These are phyloP conservation scores for Engraulis encrasicolus DNA, from an alignment of 2,113 vertebrate species.

Conservation along the genomic window DNA sequence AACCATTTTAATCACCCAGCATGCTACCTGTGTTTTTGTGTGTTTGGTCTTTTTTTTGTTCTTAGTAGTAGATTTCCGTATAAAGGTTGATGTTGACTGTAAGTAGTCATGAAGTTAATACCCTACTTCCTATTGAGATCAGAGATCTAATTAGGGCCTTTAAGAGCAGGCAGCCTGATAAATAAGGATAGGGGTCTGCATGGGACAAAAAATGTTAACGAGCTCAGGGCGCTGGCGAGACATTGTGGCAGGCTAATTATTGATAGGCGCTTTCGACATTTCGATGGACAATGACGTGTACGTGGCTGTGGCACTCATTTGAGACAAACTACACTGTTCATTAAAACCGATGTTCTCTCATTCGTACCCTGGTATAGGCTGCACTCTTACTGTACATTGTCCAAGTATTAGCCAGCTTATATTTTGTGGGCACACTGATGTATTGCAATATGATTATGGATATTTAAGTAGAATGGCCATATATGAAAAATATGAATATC, in stretches of 20 bases:
- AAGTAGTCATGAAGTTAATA: constrained; percentile 27
- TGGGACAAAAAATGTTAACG: constrained; percentile 15
- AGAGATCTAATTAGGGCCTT: constrained; percentile 31
- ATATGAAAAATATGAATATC: background rate
- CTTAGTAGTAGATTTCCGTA: constrained; percentile 8
- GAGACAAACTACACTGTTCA: background rate
- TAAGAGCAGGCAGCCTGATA: constrained; percentile 30
- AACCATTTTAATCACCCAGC: background rate
- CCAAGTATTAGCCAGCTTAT: background rate
- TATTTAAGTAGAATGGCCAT: background rate
- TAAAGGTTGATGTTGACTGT: constrained; percentile 27
- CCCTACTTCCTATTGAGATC: constrained; percentile 35
- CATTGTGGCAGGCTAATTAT: constrained; percentile 13
- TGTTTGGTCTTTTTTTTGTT: background rate
- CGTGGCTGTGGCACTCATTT: background rate
- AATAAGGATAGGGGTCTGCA: constrained; percentile 30
- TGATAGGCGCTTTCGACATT: background rate
- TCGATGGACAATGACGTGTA: constrained; percentile 3
- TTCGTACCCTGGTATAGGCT: background rate
- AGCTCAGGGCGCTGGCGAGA: background rate
- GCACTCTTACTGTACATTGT: background rate
- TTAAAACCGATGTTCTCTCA: background rate
- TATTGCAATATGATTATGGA: background rate
- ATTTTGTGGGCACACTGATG: background rate
- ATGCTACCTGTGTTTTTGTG: background rate